These are phyloP conservation scores for Epizoanthus ramosus DNA, from an alignment of 92 coral and sea anemone species.

Conservation along the genomic window DNA sequence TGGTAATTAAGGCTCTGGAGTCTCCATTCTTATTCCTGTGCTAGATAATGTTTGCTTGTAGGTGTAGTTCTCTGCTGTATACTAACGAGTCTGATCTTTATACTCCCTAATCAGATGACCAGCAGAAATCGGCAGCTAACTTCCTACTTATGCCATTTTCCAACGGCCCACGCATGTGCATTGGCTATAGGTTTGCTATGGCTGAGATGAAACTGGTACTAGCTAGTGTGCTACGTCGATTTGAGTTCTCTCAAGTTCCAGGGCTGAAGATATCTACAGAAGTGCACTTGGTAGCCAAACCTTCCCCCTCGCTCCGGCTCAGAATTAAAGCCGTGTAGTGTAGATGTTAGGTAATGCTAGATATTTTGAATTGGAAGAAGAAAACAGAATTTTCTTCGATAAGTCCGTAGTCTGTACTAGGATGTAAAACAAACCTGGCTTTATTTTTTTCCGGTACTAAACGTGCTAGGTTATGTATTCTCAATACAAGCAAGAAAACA, in stretches of 20 bases:
- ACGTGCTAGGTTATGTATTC: no score
- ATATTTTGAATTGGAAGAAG: no score
- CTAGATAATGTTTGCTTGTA: no score
- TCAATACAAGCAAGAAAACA: no score
- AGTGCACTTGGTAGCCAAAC: slow-evolving; percentile 29
- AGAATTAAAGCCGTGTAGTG: slow-evolving; percentile 8
- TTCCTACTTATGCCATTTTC: slow-evolving; percentile 38
- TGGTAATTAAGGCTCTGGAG: no score
- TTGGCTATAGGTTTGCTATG: slow-evolving; percentile 39
- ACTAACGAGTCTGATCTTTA: background rate
- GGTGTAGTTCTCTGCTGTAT: no score
- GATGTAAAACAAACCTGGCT: no score
- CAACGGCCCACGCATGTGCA: slow-evolving; percentile 46
- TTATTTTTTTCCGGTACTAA: no score
- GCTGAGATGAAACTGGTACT: slow-evolving; percentile 40
- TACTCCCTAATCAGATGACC: background rate
- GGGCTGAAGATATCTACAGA: slow-evolving; percentile 3
- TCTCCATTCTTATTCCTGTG: no score
- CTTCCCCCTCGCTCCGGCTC: slow-evolving; percentile 7
- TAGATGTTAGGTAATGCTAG: no score
- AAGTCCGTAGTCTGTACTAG: no score
- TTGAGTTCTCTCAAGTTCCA: slow-evolving; percentile 21
- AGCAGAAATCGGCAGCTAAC: slow-evolving; percentile 32
- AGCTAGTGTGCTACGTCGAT: slow-evolving; percentile 23
- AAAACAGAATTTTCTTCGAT: no score